Evolutionary conservation across 1,140 invertebrate species (phyloP).

Genomic region (Nymphalis io): DNA sequence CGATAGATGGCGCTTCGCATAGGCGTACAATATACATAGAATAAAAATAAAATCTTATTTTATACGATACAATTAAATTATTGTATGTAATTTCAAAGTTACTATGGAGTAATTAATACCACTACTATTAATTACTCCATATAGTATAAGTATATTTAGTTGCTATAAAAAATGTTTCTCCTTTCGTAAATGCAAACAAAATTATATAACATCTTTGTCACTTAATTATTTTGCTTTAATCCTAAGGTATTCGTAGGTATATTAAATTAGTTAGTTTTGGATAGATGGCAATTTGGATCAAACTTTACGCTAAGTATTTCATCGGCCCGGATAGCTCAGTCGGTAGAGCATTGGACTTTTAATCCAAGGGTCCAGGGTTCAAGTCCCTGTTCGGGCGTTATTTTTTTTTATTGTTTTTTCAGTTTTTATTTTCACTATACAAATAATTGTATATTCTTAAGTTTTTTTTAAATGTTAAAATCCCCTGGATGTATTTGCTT

Average conservation of each 20-base stretch:
- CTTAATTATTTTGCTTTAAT: too few relatives aligned
- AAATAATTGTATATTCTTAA: neutral
- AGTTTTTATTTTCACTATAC: constrained; percentile 2
- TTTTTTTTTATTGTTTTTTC: constrained; percentile 37
- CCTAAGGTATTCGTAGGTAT: too few relatives aligned
- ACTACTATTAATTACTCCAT: too few relatives aligned
- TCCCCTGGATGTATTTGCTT: neutral
- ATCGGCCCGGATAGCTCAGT: constrained; percentile 86
- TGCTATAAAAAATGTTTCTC: too few relatives aligned
- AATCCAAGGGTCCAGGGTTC: too few relatives aligned
- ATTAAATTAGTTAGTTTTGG: too few relatives aligned
- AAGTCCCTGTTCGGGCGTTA: constrained; percentile 85
- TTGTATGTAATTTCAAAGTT: neutral
- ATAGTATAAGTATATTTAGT: too few relatives aligned
- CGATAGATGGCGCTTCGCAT: constrained; percentile 37
- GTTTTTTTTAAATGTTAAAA: neutral
- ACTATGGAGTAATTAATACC: too few relatives aligned
- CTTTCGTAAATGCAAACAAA: too few relatives aligned
- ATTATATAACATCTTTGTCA: too few relatives aligned
- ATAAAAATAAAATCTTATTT: neutral
- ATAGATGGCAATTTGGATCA: neutral
- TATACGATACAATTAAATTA: neutral
- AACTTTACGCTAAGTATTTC: constrained; percentile 19
- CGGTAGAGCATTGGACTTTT: too few relatives aligned
- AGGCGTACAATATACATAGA: neutral